Conservation (phyloP, 2,888 invertebrate species). For the Leptopilina myrica region DNA sequence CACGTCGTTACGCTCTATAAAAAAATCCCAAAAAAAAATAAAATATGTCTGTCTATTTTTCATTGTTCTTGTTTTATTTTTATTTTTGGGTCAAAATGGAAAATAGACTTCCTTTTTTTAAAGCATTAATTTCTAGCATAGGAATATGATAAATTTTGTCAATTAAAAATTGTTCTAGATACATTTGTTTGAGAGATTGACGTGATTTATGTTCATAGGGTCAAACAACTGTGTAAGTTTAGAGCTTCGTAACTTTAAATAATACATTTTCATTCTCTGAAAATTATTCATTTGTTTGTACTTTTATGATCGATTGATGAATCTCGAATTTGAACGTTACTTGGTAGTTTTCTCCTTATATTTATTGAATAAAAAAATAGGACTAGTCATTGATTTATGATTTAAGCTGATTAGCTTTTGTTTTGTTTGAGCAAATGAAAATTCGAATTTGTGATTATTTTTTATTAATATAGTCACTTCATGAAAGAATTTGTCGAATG, state of each 20-base stretch:
- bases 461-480: too few species aligned
- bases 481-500: too few species aligned
- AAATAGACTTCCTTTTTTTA: background rate
- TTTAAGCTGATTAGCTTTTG: background rate
- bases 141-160: too few species aligned
- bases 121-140: too few species aligned
- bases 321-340: background rate
- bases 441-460: background rate
- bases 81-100: background rate
- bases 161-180: background rate
- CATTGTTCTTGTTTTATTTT: background rate
- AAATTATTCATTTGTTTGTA: background rate
- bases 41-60: background rate
- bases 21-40: background rate
- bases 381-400: constrained; percentile 3
- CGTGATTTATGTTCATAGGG: background rate
- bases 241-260: background rate
- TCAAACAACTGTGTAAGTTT: background rate
- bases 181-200: background rate
- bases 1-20: background rate
- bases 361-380: background rate
- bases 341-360: background rate
- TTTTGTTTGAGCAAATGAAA: too few species aligned
- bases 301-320: background rate
- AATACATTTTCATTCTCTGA: background rate